Conservation (phyloP, 2,888 invertebrate genomes). For the Luperina nickerlii region DNA sequence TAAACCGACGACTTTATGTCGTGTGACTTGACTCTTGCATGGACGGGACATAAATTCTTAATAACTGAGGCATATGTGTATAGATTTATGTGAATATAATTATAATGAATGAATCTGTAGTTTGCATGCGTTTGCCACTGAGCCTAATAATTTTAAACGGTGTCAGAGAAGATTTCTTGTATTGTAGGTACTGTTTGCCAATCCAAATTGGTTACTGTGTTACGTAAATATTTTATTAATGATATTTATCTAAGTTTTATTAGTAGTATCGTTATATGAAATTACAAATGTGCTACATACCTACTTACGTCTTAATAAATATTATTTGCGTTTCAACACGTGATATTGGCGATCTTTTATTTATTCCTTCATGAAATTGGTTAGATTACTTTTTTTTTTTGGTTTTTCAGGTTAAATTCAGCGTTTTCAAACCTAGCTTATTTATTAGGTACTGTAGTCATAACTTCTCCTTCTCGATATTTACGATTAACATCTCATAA, state of each 20-base stretch:
- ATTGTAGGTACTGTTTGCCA: slow-evolving; percentile 22
- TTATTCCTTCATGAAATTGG: not conserved
- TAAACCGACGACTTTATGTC: slow-evolving; percentile 73
- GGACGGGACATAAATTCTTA: slow-evolving; percentile 61
- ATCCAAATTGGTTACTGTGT: slow-evolving; percentile 1
- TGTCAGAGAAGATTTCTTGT: slow-evolving; percentile 22
- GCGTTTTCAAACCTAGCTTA: too few species aligned
- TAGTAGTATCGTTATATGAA: not conserved
- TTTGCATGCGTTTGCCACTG: slow-evolving; percentile 32
- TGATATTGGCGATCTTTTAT: not conserved
- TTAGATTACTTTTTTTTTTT: not conserved
- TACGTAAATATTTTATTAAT: slow-evolving; percentile 32
- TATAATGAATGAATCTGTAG: slow-evolving; percentile 43
- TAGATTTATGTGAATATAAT: slow-evolving; percentile 53
- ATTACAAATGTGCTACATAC: slow-evolving; percentile 14
- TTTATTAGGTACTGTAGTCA: not conserved
- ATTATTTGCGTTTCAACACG: slow-evolving; percentile 20
- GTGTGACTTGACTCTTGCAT: slow-evolving; percentile 63
- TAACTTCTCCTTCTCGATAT: too few species aligned
- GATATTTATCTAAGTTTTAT: slow-evolving; percentile 15
- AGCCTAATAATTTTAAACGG: slow-evolving; percentile 40
- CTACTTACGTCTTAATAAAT: slow-evolving; percentile 1
- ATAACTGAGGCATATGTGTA: slow-evolving; percentile 49
- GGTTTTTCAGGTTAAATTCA: not conserved
- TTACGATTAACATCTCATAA: too few species aligned